Base-by-base conservation (phyloP, 2,797 vertebrate species). In the Coluber constrictor region DNA sequence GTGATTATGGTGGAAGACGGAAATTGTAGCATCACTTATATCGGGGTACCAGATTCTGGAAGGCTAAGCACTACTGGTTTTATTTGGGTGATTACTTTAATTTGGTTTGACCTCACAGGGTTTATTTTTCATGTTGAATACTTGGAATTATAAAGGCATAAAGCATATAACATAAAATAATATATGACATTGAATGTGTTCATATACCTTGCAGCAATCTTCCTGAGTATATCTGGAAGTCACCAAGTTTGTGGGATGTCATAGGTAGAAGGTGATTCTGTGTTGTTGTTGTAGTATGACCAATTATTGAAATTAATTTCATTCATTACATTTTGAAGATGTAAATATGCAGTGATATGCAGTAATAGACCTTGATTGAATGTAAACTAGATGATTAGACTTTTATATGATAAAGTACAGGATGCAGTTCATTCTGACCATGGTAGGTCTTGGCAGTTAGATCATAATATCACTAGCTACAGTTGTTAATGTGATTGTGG, bases 71-170 rank as follows among this genome's bases (percentile, higher is more conserved):
- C 4, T 47, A 4, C 20, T 74, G 55, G 20, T 93, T 91, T 93
- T 16, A 47, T 87, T 95, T 90, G 93, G 79, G 92, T 95, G 55
- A 93, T 95, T 90, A 79, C 15, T 90, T 79, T 2, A 91, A 59
- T 74, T 79, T 8, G 7, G 93, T 90, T 90, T 55, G 2, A 29
- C 10, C 94, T 86, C 55, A 95, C 9, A 2, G 20, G 37, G 0
- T 87, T 79, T 43, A 13, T 18, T 88, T 63, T 88, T 16, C 20
- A 37, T 86, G 60, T 51, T 51, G 29, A 59, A 59, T 12, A 74
- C 5, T 16, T 90, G 70, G 91, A 27, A 88, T 88, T 9, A 29
- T 87, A 16, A 79, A 56, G n/a, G 27, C 13, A 74, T 70, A 91
- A 79, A 87, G 27, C 15, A 92, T 55, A 15, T 57, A 88, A 56